A percentile compares a stretch with the other conserved stretches of the same genome.
phyloP scores from a whole-genome alignment of 1,140 invertebrate genomes.

The Conus betulinus region DNA sequence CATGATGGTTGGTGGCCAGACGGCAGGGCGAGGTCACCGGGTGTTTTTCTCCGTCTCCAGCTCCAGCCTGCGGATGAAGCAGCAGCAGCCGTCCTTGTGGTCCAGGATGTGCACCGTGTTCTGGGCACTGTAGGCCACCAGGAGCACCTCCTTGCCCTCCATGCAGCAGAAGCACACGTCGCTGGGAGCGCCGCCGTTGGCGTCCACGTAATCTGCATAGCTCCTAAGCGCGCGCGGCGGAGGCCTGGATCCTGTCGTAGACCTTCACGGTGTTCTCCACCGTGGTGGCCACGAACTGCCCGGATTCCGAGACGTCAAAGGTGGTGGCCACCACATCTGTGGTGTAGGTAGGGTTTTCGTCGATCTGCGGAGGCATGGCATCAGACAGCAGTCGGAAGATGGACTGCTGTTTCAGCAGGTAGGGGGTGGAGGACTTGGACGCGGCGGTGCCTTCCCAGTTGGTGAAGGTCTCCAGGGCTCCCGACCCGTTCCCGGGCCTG shows the following conservation, averaged over 20 bases:
- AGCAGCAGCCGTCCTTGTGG: constrained; percentile 26
- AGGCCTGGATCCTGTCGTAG: background rate
- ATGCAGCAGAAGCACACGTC: constrained; percentile 18
- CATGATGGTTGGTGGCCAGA: constrained; percentile 12
- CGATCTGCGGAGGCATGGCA: background rate
- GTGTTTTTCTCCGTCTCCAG: background rate
- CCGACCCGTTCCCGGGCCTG: background rate
- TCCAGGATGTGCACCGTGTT: constrained; percentile 23
- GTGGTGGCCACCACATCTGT: too few species aligned
- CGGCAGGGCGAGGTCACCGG: background rate
- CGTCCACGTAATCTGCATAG: background rate
- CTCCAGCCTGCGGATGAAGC: constrained; percentile 18
- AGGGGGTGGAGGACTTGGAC: background rate
- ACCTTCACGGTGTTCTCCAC: background rate
- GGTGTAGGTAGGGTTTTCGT: background rate
- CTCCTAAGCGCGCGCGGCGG: background rate
- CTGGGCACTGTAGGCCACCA: background rate
- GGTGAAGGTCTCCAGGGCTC: background rate
- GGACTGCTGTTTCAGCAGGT: background rate
- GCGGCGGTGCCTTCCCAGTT: background rate
- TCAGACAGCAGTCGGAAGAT: background rate
- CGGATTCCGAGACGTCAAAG: background rate
- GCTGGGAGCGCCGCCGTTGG: background rate
- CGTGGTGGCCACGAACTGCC: background rate
- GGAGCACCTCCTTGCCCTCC: constrained; percentile 15